Percentiles rank a stretch among this genome's conserved stretches.
These are phyloP conservation scores for Vollenhovia emeryi DNA, from an alignment of 1,140 invertebrate genomes.

Conservation along the genomic window DNA sequence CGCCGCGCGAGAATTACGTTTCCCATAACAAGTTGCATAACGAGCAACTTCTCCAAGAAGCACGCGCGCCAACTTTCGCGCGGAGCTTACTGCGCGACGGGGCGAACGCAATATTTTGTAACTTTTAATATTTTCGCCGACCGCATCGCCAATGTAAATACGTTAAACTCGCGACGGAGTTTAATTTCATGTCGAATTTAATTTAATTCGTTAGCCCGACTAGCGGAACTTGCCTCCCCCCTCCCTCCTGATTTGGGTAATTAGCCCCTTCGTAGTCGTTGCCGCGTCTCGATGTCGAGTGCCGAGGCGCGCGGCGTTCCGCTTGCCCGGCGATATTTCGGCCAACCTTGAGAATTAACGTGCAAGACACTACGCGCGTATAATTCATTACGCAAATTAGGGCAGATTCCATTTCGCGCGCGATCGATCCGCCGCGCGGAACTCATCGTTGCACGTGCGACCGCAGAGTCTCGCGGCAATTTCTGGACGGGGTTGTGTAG, in stretches of 20 bases:
- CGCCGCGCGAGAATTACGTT: constrained; percentile 7
- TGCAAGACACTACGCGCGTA: neutral
- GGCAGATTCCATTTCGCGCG: constrained; percentile 14
- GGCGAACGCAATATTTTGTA: neutral
- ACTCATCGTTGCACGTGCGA: constrained; percentile 20
- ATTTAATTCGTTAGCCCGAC: neutral
- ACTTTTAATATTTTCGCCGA: constrained; percentile 3
- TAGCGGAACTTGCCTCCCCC: neutral
- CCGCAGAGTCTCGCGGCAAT: constrained; percentile 24
- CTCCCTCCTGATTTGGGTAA: neutral
- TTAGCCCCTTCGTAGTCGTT: neutral
- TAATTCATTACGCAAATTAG: constrained; percentile 21
- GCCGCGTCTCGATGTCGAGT: neutral
- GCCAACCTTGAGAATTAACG: neutral
- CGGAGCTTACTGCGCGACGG: neutral
- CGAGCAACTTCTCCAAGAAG: constrained; percentile 21
- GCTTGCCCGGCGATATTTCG: neutral
- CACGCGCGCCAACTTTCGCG: constrained; percentile 12
- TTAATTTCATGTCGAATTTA: neutral
- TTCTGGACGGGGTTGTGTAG: constrained; percentile 6
- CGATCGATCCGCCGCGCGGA: constrained; percentile 9
- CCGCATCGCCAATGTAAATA: neutral
- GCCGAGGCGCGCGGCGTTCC: no score
- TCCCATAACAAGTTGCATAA: constrained; percentile 52
- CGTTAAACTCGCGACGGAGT: neutral